Base-by-base conservation (phyloP, 2,888 invertebrate species). In the Philereme vetulata region DNA sequence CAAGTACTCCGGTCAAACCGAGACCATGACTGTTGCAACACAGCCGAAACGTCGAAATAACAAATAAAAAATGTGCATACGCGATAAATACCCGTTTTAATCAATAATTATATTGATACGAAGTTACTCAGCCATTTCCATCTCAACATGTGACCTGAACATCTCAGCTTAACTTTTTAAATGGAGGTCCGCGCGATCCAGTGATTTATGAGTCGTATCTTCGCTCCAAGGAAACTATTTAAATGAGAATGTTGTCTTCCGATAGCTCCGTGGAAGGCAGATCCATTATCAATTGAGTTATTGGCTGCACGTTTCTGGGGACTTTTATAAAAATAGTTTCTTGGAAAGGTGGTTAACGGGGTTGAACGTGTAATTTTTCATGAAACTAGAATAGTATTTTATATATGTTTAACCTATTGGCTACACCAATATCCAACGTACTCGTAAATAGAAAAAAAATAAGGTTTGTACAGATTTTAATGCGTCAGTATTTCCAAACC, bases 241-340 rank as follows among this genome's bases (percentile, higher is more conserved):
- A 87, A 88, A 88, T 88, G 81, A 85, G 83, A 83, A 81, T 82
- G 81, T 85, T 84, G 81, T 85, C 81, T 80, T 77, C 66, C 67
- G 82, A 81, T 81, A 79, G 76, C 72, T 71, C 51, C 57, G 61
- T 64, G 68, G 70, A 57, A 67, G 67, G 65, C 61, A 62, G 68
- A 76, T 77, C 74, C 70, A 74, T 78, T 80, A 78, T 76, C 77
- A 79, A 79, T 78, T 82, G 80, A 82, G 72, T 78, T 78, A 80
- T 76, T 71, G 71, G 68, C 58, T 66, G 60, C 64, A 58, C 64
- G 59, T 56, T 56, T 55, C 56, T 57, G 51, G 52, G 55, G 56
- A 60, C 58, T 47, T 55, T 57, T 46, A 38, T 6, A 38, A 35
- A 57, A 56, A 58, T 54, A 3, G 38, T 21, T 44, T 48, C 10